Evolutionary conservation across 2,113 vertebrate species (phyloP), one percentile per base, ranked within the genome.

Genomic region (Poeciliopsis prolifica): DNA sequence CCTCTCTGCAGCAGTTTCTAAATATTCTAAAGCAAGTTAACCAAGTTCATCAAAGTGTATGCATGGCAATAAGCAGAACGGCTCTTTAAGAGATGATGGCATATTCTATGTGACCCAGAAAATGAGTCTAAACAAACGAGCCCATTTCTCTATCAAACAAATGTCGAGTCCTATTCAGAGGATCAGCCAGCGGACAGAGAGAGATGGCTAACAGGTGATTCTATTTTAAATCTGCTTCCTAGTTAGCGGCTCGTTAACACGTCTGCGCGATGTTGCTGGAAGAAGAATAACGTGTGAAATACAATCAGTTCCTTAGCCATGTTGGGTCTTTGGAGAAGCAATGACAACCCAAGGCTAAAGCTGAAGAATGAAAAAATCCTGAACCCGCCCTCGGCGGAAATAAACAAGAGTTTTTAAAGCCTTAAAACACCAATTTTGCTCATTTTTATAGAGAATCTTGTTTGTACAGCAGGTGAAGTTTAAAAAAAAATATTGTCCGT

Each of bases 181-280:
- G 51, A 58, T 58, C n/a, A 58, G 10, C 24, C 10, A n/a, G n/a
- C 9, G n/a, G 51, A n/a, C 24, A 9, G 51, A n/a, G 17, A 58
- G 51, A 10, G 8, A 58, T n/a, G 51, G 24, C 22, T 58, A 58
- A 58, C 51, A 58, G 51, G 51, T 58, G 51, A 58, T 58, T 58
- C 51, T 58, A 58, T 58, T 58, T 58, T 58, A 58, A 58, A 58
- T 58, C 51, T 58, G 22, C 51, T 58, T 58, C 51, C 51, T 58
- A n/a, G 24, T 58, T 58, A 58, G 51, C 51, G 24, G 22, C 51
- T 58, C 24, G 24, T 58, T 58, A 58, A 58, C 51, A 58, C 51
- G 22, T 58, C 7, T 48, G 17, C 44, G 7, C 44, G 1, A 48
- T 19, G 22, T n/a, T 58, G 51, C 51, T 58, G 51, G 51, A 58